Conservation (phyloP, 2,797 vertebrate genomes). For the Aldrovandia affinis region DNA sequence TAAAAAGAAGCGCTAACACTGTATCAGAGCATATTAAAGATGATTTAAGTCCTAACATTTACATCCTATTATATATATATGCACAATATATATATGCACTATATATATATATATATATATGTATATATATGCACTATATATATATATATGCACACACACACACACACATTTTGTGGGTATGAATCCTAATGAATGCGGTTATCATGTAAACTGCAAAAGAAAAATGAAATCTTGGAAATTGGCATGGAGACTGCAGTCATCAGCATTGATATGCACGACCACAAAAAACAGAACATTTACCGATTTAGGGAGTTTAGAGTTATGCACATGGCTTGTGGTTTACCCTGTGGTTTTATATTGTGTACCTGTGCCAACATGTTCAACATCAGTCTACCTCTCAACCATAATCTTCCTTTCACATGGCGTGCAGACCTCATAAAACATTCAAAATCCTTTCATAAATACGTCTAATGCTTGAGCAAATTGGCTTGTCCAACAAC, state of each 20-base stretch:
- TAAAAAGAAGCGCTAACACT: neutral
- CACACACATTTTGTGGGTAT: neutral
- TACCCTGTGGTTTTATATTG: neutral
- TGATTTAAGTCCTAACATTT: neutral
- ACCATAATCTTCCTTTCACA: neutral
- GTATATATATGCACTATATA: neutral
- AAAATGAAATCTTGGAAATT: neutral
- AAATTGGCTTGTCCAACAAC: neutral
- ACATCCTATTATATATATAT: no score
- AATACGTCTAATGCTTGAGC: neutral
- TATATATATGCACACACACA: neutral
- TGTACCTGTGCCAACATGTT: neutral
- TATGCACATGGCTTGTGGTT: neutral
- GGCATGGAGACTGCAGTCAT: neutral
- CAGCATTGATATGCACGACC: neutral
- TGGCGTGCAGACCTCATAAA: conserved; percentile 7
- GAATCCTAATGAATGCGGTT: neutral
- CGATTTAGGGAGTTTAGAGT: neutral
- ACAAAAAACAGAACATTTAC: conserved; percentile 2
- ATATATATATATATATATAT: neutral
- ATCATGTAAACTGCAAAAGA: neutral
- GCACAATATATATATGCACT: neutral
- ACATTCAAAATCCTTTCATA: conserved; percentile 4
- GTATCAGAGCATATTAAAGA: neutral
- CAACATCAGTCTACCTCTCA: neutral